Conservation (phyloP, 2,797 vertebrate species). For the Danio jaintianensis region DNA sequence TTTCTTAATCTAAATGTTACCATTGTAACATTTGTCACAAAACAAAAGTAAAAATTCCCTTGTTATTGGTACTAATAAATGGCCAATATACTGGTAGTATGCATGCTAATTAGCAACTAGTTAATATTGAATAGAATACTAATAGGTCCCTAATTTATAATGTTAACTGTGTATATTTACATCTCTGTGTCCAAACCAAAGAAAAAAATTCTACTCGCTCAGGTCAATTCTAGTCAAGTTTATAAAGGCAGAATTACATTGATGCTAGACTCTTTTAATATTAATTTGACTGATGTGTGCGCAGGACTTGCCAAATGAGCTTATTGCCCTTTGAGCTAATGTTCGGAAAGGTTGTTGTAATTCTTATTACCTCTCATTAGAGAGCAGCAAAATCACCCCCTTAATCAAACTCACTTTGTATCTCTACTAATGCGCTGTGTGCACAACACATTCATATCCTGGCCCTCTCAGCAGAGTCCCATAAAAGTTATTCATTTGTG, state of each 20-base stretch:
- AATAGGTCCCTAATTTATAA: too few species aligned
- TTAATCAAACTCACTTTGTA: constrained; percentile 55
- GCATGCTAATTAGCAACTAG: too few species aligned
- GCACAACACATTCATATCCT: constrained; percentile 56
- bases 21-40: too few species aligned
- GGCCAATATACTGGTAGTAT: too few species aligned
- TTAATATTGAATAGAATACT: too few species aligned
- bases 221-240: background rate
- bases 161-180: too few species aligned
- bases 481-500: constrained; percentile 62
- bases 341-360: constrained; percentile 50
- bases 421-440: constrained; percentile 54
- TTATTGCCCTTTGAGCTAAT: constrained; percentile 57
- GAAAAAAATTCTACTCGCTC: background rate
- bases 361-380: constrained; percentile 68
- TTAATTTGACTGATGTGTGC: constrained; percentile 49
- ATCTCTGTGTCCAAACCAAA: background rate
- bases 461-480: constrained; percentile 49
- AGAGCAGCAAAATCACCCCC: constrained; percentile 56
- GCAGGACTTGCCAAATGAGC: constrained; percentile 43
- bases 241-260: constrained; percentile 22
- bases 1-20: too few species aligned
- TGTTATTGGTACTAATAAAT: too few species aligned
- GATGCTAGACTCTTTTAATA: constrained; percentile 26
- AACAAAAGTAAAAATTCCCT: too few species aligned